Conservation (phyloP, 2,888 invertebrate species). For the Agyllia agylla region DNA sequence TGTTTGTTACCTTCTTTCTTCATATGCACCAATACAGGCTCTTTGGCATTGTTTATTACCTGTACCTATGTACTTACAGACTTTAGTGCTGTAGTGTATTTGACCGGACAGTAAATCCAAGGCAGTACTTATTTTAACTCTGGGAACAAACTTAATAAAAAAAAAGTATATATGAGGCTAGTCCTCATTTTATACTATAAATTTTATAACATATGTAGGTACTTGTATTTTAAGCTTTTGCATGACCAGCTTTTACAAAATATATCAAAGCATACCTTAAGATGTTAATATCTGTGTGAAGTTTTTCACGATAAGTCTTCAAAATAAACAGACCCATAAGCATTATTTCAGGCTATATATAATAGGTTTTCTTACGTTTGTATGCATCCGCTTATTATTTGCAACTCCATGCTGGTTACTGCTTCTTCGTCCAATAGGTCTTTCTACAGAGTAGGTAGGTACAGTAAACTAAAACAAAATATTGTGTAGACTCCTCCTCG, state of each 20-base stretch:
- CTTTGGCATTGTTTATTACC: not conserved
- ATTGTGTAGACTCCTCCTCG: not conserved
- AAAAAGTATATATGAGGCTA: too few relatives aligned
- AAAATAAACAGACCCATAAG: not conserved
- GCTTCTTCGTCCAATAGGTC: not conserved
- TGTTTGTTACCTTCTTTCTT: not conserved
- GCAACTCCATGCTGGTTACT: not conserved
- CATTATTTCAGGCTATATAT: not conserved
- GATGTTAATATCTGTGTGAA: not conserved
- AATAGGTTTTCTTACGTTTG: not conserved
- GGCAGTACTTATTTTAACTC: too few relatives aligned
- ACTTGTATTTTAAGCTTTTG: too few relatives aligned
- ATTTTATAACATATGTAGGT: too few relatives aligned
- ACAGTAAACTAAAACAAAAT: not conserved
- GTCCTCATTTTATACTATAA: too few relatives aligned
- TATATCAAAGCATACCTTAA: not conserved
- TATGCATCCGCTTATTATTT: not conserved
- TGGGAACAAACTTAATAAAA: too few relatives aligned
- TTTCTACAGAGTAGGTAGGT: not conserved
- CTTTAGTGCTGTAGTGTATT: not conserved
- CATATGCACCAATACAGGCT: not conserved
- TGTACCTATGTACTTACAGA: not conserved
- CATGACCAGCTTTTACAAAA: not conserved
- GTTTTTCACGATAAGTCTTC: too few relatives aligned
- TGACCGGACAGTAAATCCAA: not conserved